A percentile compares a stretch with the other conserved stretches of the same genome.
Evolutionary conservation across 2,113 vertebrate genomes (phyloP).

Genomic region (Eurystomus gularis): DNA sequence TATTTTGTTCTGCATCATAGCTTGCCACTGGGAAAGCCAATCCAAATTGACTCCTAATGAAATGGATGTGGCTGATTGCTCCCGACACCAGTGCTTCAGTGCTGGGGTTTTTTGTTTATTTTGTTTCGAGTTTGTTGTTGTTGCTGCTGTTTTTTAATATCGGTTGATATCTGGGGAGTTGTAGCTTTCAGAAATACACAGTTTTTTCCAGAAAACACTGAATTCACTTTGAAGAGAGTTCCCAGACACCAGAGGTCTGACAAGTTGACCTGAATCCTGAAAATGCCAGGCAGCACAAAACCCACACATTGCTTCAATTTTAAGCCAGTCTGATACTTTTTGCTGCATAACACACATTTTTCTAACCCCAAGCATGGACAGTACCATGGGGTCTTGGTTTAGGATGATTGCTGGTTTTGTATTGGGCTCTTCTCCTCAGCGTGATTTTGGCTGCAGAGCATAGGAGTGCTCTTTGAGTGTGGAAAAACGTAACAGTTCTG

Average conservation of each 20-base stretch:
- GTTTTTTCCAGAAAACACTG: not conserved
- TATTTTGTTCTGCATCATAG: not conserved
- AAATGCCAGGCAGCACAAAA: not conserved
- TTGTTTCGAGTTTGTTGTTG: too few relatives aligned
- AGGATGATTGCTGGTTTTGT: not conserved
- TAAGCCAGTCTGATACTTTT: not conserved
- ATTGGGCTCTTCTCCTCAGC: not conserved
- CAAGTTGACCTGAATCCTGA: not conserved
- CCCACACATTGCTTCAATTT: not conserved
- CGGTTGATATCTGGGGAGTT: not conserved
- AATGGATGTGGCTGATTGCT: not conserved
- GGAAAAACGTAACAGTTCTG: not conserved
- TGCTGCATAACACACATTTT: not conserved
- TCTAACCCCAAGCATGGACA: not conserved
- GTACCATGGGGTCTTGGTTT: not conserved
- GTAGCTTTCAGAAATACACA: not conserved
- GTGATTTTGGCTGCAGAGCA: not conserved
- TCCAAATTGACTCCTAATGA: not conserved
- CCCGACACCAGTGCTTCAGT: not conserved
- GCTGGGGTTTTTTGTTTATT: accelerated
- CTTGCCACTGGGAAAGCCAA: not conserved
- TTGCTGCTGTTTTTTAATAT: too few relatives aligned
- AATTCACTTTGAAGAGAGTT: not conserved
- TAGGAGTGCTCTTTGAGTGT: not conserved
- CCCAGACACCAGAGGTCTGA: not conserved